Conservation (phyloP, 2,113 vertebrate genomes). For the Pteruthius melanotis region DNA sequence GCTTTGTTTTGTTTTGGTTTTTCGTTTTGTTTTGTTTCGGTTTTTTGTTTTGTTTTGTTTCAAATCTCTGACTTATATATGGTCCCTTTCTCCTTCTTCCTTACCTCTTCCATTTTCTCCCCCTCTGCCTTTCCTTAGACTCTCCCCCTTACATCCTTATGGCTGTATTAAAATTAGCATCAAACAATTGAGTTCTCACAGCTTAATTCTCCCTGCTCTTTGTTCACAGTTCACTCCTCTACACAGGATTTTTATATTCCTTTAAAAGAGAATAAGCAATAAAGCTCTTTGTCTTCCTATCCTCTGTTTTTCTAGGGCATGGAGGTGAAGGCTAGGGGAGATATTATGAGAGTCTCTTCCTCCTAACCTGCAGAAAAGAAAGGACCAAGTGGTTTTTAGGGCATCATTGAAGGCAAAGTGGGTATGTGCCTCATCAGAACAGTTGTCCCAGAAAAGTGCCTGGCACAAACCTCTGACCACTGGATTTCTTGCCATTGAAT, state of each 20-base stretch:
- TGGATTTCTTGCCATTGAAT: background rate
- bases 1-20: rapidly evolving
- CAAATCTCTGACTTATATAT: background rate
- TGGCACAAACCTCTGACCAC: background rate
- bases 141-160: background rate
- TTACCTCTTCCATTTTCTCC: background rate
- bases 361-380: background rate
- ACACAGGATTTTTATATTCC: background rate
- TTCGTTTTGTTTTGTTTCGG: background rate
- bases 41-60: background rate
- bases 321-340: background rate
- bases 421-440: background rate
- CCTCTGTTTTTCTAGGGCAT: background rate
- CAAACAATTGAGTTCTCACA: background rate
- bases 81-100: background rate
- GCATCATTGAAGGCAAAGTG: background rate
- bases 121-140: background rate
- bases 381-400: background rate
- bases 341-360: background rate
- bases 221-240: background rate
- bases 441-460: background rate
- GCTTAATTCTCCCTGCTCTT: background rate
- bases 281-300: background rate
- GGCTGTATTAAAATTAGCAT: background rate
- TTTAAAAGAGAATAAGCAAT: background rate